Conservation (phyloP, 2,888 invertebrate genomes). For the Allygus modestus region DNA sequence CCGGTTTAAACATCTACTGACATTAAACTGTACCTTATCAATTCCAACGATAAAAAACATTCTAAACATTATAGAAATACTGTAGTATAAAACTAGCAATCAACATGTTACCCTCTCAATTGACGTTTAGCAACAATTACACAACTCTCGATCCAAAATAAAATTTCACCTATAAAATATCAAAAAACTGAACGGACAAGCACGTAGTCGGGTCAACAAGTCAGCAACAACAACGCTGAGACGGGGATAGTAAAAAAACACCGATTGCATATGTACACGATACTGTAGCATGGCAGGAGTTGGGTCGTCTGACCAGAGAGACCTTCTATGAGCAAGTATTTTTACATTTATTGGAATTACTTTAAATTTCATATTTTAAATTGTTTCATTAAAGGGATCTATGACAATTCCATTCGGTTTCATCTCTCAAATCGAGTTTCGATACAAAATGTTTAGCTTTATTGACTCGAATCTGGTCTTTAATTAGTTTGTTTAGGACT, state of each 20-base stretch:
- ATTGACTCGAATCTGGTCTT: background rate
- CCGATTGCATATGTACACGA: slow-evolving; percentile 37
- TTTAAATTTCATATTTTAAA: background rate
- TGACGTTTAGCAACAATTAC: slow-evolving; percentile 30
- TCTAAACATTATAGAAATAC: slow-evolving; percentile 43
- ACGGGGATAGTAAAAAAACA: slow-evolving; percentile 54
- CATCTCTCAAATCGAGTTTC: background rate
- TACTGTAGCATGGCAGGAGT: slow-evolving; percentile 50
- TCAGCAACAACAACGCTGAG: slow-evolving; percentile 36
- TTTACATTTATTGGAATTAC: slow-evolving; percentile 44
- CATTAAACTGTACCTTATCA: slow-evolving; percentile 3
- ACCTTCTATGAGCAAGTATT: slow-evolving; percentile 54
- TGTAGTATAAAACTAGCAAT: slow-evolving; percentile 41
- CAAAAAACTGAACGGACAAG: background rate
- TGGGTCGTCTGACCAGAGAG: background rate
- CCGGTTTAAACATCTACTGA: slow-evolving; percentile 9
- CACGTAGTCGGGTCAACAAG: background rate
- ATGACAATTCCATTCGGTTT: background rate
- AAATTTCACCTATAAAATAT: slow-evolving; percentile 51
- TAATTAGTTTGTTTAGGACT: background rate
- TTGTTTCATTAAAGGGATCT: slow-evolving; percentile 50
- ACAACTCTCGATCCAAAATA: slow-evolving; percentile 29
- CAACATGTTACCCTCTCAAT: slow-evolving; percentile 27
- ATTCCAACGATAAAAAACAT: slow-evolving; percentile 47
- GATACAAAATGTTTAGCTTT: background rate